phyloP scores from a whole-genome alignment of 2,113 vertebrate genomes.

The Gobius niger region DNA sequence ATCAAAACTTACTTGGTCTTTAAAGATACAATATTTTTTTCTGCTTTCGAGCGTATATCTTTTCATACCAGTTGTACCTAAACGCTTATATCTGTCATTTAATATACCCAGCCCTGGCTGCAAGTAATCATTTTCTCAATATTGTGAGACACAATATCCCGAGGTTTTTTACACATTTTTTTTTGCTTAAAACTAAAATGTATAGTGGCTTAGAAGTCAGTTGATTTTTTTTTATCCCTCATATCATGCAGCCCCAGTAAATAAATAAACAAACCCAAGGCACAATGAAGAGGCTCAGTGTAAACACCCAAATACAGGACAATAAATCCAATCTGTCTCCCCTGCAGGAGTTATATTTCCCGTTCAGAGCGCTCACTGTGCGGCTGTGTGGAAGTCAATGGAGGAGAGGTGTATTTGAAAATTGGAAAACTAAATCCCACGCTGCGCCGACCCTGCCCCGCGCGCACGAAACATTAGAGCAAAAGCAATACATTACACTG shows the following conservation, averaged over 20 bases:
- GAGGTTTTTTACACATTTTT: no score
- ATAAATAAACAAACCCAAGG: neutral
- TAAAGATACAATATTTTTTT: no score
- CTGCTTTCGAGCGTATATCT: no score
- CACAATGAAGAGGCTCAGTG: neutral
- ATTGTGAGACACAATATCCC: no score
- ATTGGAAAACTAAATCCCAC: neutral
- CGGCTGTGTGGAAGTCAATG: slow-evolving; percentile 5
- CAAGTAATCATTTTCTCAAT: no score
- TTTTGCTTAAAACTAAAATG: no score
- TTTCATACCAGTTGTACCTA: no score
- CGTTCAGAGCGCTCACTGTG: neutral
- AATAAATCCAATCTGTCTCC: neutral
- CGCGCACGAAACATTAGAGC: neutral
- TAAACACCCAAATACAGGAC: neutral
- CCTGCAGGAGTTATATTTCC: neutral
- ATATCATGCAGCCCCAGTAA: neutral
- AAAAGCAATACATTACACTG: slow-evolving; percentile 60
- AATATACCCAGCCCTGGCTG: no score
- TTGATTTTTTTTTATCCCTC: no score
- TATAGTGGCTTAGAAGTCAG: no score
- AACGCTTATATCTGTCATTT: no score
- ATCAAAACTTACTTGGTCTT: no score
- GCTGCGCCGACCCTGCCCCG: neutral
- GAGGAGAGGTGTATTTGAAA: neutral